Evolutionary conservation across 2,797 vertebrate genomes (phyloP).

Genomic region (Gadopsis marmoratus): DNA sequence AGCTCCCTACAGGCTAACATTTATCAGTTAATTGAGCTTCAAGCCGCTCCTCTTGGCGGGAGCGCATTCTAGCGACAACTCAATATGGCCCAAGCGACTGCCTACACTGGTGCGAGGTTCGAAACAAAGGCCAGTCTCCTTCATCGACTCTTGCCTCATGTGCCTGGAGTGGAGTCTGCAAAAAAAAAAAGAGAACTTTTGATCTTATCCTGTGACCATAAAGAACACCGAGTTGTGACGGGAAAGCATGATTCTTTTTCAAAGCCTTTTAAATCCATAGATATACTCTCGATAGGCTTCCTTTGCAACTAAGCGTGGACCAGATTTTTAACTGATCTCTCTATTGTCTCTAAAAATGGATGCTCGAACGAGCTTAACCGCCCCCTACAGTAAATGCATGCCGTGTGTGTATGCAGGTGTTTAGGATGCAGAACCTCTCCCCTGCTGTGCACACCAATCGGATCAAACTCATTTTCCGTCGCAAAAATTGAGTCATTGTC

Average conservation of each 20-base stretch:
- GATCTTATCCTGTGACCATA: conserved; percentile 16
- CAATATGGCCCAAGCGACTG: conserved; percentile 43
- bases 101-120: not conserved
- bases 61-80: conserved; percentile 56
- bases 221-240: conserved; percentile 13
- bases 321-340: conserved; percentile 22
- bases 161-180: conserved; percentile 1
- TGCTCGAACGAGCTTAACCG: conserved; percentile 16
- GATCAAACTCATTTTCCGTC: conserved; percentile 31
- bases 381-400: conserved; percentile 7
- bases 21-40: conserved; percentile 79
- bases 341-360: conserved; percentile 27
- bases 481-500: conserved; percentile 40
- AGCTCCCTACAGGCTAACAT: conserved; percentile 67
- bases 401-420: not conserved
- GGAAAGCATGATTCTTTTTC: conserved; percentile 8
- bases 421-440: conserved; percentile 27
- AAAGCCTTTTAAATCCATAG: conserved; percentile 40
- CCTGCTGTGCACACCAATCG: conserved; percentile 20
- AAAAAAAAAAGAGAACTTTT: conserved; percentile 6
- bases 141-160: conserved; percentile 37
- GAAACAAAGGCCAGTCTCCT: conserved; percentile 49
- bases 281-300: conserved; percentile 7
- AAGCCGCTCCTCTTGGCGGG: conserved; percentile 60
- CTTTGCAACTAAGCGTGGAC: conserved; percentile 14